Percentiles rank a stretch among this genome's conserved stretches.
Conservation (phyloP, 2,888 invertebrate species). For the Netelia inedita region DNA sequence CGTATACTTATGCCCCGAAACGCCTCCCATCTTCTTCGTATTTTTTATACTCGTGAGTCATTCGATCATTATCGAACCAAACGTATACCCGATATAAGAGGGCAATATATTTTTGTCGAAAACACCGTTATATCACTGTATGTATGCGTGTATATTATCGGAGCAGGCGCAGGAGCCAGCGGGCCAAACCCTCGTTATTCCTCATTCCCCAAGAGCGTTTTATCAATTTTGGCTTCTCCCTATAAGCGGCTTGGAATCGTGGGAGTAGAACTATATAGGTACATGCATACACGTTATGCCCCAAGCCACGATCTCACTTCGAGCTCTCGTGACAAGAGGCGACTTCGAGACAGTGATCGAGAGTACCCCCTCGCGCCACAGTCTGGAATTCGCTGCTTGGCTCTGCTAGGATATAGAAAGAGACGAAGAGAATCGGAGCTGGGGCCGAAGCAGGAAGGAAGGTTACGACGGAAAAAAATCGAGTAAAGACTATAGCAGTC, state of each 20-base stretch:
- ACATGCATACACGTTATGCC: conserved; percentile 24
- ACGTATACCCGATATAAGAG: background rate
- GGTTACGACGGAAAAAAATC: conserved; percentile 34
- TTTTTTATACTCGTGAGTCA: conserved; percentile 6
- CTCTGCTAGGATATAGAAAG: background rate
- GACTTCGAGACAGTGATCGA: conserved; percentile 80
- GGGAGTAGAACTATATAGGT: background rate
- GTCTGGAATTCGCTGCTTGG: conserved; percentile 32
- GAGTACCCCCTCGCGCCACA: conserved; percentile 66
- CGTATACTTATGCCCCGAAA: background rate
- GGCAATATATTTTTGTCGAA: conserved; percentile 7
- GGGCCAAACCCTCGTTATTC: conserved; percentile 8
- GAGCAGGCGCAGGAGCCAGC: conserved; percentile 10
- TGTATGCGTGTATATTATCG: background rate
- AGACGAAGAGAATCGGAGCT: background rate
- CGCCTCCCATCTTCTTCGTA: background rate
- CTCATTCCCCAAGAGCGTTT: conserved; percentile 72
- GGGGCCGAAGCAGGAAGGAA: conserved; percentile 50
- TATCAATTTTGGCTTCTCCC: conserved; percentile 79
- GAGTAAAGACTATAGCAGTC: conserved; percentile 45
- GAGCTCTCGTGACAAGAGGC: conserved; percentile 77
- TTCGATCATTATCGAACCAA: conserved; percentile 17
- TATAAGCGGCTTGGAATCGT: conserved; percentile 28
- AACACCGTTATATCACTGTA: background rate
- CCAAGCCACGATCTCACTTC: conserved; percentile 40